A percentile compares a stretch with the other conserved stretches of the same genome.
Evolutionary conservation across 64 coral and sea anemone genomes (phyloP).

Genomic region (Montipora cactus): DNA sequence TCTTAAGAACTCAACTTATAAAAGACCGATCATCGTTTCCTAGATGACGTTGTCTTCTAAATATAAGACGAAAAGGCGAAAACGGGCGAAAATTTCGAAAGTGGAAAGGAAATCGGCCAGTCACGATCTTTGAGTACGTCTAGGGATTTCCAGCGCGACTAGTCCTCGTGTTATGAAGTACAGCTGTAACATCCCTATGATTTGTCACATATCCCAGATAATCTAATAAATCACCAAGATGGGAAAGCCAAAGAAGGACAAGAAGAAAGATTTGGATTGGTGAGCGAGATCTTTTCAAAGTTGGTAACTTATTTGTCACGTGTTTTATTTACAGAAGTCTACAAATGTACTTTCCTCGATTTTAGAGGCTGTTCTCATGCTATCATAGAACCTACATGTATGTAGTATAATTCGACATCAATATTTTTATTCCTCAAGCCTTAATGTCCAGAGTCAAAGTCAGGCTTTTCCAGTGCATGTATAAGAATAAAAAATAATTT

Average conservation of each 20-base stretch:
- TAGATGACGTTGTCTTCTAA: slow-evolving; percentile 19
- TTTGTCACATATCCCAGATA: background rate
- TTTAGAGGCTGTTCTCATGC: background rate
- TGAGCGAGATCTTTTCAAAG: background rate
- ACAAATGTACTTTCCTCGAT: too few relatives aligned
- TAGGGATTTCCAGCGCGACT: background rate
- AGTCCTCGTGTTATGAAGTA: background rate
- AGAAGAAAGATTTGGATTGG: slow-evolving; percentile 45
- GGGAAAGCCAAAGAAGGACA: slow-evolving; percentile 49
- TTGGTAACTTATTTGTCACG: background rate
- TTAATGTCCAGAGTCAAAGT: too few relatives aligned
- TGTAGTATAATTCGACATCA: too few relatives aligned
- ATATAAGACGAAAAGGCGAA: background rate
- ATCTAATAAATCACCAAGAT: background rate
- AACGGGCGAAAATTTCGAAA: background rate
- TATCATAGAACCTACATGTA: too few relatives aligned
- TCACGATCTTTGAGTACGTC: background rate
- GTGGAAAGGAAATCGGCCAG: background rate
- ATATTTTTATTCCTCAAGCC: too few relatives aligned
- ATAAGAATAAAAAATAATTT: too few relatives aligned
- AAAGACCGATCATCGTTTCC: background rate
- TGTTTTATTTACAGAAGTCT: background rate
- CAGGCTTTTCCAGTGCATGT: too few relatives aligned
- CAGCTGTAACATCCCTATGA: background rate
- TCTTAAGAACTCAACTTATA: background rate